Evolutionary conservation across 2,797 vertebrate species (phyloP), one percentile per base, ranked within the genome.

Genomic region (Gymnothorax javanicus): DNA sequence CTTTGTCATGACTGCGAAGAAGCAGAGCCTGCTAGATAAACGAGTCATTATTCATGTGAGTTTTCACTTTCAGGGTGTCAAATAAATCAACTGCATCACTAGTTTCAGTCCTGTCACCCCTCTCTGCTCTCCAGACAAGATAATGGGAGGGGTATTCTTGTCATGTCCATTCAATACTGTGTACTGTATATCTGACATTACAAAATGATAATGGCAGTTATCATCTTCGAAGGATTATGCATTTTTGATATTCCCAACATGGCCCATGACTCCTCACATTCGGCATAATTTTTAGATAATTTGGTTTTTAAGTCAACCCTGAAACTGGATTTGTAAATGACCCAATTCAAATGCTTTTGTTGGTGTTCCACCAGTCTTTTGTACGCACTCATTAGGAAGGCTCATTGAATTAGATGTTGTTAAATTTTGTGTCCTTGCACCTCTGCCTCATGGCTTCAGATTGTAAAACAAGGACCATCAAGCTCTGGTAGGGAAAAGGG

Each of bases 1-100:
- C 93, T 99, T 99, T 92, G 99, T 99, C 88, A 99, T 99, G 99
- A 99, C 99, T 0, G 99, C 98, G 85, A 99, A 99, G 95, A 99
- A 99, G 85, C 99, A 99, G 93, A 98, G 97, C 89, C 96, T 99
- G 89, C 93, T 99, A 90, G 98, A 99, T 90, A 99, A 99, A 92
- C 97, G 98, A 71, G 98, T 99, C 87, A 97, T 99, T 92, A 95
- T 98, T 58, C 95, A 97, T 1, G 99, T 99, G 94, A 73, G 98
- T 94, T 85, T 60, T 88, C 82, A 67, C 27, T 11, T 1, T 7
- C 23, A 58, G 56, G 82, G n/a, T 69, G n/a, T 56, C 7, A n/a
- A 82, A 82, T 86, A 82, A 82, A 86, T 57, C 4, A 84, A 7
- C 27, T 8, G 17, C 73, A 54, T n/a, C 50, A 54, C 86, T 33